Conservation (phyloP, 1,140 invertebrate species). For the Semibalanus balanoides region DNA sequence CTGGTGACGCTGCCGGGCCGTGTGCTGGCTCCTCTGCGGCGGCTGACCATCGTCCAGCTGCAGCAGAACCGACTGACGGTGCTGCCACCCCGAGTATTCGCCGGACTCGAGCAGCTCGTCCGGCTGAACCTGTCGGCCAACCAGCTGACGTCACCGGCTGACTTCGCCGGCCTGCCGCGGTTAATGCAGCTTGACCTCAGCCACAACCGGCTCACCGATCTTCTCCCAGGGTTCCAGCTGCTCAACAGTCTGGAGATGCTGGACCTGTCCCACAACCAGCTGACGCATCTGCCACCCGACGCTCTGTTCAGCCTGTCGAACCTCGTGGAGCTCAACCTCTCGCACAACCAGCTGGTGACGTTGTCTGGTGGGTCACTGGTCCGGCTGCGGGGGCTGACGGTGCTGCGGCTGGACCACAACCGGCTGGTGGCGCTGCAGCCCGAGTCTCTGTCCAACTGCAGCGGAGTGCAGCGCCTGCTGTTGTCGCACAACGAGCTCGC, state of each 20-base stretch:
- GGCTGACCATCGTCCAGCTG: background rate
- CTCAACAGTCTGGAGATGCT: background rate
- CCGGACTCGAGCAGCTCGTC: background rate
- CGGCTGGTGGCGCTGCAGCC: constrained; percentile 52
- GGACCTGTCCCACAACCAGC: background rate
- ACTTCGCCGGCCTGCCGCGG: constrained; percentile 59
- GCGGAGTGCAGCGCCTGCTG: constrained; percentile 70
- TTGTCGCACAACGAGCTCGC: constrained; percentile 72
- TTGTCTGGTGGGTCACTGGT: constrained; percentile 43
- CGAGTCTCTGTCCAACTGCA: constrained; percentile 44
- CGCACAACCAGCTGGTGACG: constrained; percentile 63
- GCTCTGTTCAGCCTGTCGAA: constrained; percentile 6
- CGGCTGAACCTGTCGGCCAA: background rate
- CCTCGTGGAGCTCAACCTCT: constrained; percentile 56
- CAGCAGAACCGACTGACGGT: background rate
- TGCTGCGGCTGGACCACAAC: constrained; percentile 70
- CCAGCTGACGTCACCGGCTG: constrained; percentile 36
- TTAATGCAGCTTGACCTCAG: constrained; percentile 70
- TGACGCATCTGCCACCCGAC: background rate
- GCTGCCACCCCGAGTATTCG: background rate
- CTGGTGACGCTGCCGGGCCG: background rate
- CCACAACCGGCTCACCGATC: constrained; percentile 53
- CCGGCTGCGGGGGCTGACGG: constrained; percentile 60
- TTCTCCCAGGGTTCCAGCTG: constrained; percentile 53
- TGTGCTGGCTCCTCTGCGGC: background rate